Conservation (phyloP, 2,797 vertebrate species). For the Parambassis ranga region DNA sequence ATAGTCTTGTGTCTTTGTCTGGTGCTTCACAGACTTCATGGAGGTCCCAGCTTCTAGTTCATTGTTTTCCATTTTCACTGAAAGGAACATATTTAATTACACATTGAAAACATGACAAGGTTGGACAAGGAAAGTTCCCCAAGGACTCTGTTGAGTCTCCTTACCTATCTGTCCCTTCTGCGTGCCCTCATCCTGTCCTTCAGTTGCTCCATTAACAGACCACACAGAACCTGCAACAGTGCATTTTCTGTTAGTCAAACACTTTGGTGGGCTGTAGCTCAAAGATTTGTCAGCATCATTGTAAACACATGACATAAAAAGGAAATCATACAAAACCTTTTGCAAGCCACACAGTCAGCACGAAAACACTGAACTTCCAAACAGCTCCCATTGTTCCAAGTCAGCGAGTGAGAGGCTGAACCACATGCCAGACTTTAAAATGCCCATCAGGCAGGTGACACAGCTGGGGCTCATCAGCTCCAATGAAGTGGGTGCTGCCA, state of each 20-base stretch:
- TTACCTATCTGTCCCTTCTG: too few species aligned
- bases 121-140: accelerated
- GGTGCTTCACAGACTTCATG: too few species aligned
- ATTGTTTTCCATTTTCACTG: too few species aligned
- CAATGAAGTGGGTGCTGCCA: not conserved
- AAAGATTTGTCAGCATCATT: not conserved
- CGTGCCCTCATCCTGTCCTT: too few species aligned
- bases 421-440: not conserved
- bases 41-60: too few species aligned
- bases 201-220: too few species aligned
- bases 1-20: too few species aligned
- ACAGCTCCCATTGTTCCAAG: constrained; percentile 23
- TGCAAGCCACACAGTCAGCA: not conserved
- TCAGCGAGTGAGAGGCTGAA: accelerated
- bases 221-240: too few species aligned
- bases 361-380: accelerated
- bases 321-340: constrained; percentile 19
- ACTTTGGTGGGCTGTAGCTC: too few species aligned
- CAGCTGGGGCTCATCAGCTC: constrained; percentile 22
- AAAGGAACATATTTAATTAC: too few species aligned
- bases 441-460: not conserved
- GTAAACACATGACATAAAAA: not conserved
- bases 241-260: not conserved
- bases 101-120: too few species aligned
- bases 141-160: not conserved